These are phyloP conservation scores for Ferrisia virgata DNA, from an alignment of 2,888 invertebrate species.

Conservation along the genomic window DNA sequence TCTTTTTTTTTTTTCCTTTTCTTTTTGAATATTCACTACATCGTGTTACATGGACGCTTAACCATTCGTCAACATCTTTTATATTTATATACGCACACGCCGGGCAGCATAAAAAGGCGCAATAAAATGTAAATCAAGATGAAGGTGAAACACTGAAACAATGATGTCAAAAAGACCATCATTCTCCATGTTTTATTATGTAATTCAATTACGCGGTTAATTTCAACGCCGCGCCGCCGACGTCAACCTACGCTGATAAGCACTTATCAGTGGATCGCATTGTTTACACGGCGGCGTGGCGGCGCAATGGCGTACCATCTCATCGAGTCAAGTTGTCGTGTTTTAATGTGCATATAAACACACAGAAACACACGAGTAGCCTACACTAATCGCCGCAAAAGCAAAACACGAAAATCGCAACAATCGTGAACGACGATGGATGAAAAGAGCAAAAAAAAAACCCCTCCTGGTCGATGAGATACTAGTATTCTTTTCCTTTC, in stretches of 20 bases:
- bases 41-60: not conserved
- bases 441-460: not conserved
- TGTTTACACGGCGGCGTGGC: not conserved
- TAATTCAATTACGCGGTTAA: slow-evolving; percentile 33
- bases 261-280: slow-evolving; percentile 13
- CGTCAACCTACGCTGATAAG: slow-evolving; percentile 24
- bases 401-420: not conserved
- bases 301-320: not conserved
- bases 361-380: too few relatives aligned
- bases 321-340: not conserved
- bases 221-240: slow-evolving; percentile 21
- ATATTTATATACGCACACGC: too few relatives aligned
- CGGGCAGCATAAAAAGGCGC: not conserved
- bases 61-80: not conserved
- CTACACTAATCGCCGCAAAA: not conserved
- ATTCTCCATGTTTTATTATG: slow-evolving; percentile 4
- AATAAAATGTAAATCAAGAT: slow-evolving; percentile 20
- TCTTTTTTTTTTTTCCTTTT: too few relatives aligned
- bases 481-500: not conserved
- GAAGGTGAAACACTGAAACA: slow-evolving; percentile 7
- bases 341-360: too few relatives aligned
- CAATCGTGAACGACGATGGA: not conserved
- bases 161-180: slow-evolving; percentile 21
- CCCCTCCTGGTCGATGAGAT: not conserved
- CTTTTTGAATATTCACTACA: too few relatives aligned